Percentiles rank a stretch among this genome's conserved stretches.
phyloP scores from a whole-genome alignment of 2,888 invertebrate species.

The Andrena bucephala region DNA sequence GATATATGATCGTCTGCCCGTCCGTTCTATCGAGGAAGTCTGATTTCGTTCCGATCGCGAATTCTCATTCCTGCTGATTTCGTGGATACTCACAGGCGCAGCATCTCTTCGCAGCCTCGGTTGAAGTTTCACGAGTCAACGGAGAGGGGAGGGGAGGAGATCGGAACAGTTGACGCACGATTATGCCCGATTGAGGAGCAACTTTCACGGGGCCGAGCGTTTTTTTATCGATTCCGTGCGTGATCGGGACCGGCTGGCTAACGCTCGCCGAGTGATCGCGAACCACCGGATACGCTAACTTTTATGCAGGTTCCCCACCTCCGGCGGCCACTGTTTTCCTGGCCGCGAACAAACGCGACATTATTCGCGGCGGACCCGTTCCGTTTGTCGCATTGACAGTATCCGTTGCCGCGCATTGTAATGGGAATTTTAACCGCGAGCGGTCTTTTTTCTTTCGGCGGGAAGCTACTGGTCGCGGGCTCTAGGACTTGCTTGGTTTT shows the following conservation, averaged over 20 bases:
- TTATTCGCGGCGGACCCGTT: conserved; percentile 12
- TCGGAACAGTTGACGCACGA: conserved; percentile 20
- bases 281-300: conserved; percentile 54
- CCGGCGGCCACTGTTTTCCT: conserved; percentile 49
- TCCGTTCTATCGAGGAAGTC: too few relatives aligned
- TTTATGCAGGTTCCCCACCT: conserved; percentile 69
- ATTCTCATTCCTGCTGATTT: not conserved
- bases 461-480: not conserved
- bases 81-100: conserved; percentile 61
- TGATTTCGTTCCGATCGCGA: too few relatives aligned
- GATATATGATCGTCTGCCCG: too few relatives aligned
- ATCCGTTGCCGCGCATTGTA: conserved; percentile 2
- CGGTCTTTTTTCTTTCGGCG: not conserved
- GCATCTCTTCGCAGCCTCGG: conserved; percentile 35
- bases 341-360: conserved; percentile 20
- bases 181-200: conserved; percentile 19
- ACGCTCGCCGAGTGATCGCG: conserved; percentile 54
- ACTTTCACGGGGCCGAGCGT: conserved; percentile 47
- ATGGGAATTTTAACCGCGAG: conserved; percentile 19
- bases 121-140: conserved; percentile 20
- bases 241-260: conserved; percentile 7
- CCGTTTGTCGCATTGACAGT: conserved; percentile 2
- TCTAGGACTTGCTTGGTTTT: not conserved
- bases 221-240: not conserved
- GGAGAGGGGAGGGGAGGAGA: not conserved